A percentile compares a stretch with the other conserved stretches of the same genome.
Conservation (phyloP, 1,140 invertebrate species). For the Vanessa tameamea region DNA sequence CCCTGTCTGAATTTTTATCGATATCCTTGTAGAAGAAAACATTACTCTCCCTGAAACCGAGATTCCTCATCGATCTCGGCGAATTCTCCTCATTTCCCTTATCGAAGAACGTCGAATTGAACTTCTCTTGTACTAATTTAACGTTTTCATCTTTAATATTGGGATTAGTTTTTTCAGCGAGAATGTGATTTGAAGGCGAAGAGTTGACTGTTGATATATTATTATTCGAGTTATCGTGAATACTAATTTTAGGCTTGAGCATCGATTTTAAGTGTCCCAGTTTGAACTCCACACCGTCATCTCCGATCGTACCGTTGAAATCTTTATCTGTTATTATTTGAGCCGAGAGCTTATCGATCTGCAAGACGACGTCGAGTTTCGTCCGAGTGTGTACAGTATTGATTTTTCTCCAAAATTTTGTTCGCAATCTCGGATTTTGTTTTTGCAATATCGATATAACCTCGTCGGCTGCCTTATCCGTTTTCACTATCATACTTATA, state of each 20-base stretch:
- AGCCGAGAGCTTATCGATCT: slow-evolving; percentile 71
- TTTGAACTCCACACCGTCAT: slow-evolving; percentile 54
- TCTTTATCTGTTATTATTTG: slow-evolving; percentile 54
- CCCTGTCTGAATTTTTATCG: slow-evolving; percentile 23
- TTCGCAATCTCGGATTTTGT: slow-evolving; percentile 67
- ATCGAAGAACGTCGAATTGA: neutral
- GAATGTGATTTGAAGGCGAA: neutral
- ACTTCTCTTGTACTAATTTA: neutral
- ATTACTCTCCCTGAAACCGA: slow-evolving; percentile 1
- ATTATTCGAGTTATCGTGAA: neutral
- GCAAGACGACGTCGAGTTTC: slow-evolving; percentile 63
- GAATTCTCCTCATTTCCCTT: slow-evolving; percentile 6
- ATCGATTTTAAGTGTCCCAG: slow-evolving; percentile 63
- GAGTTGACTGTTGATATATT: neutral
- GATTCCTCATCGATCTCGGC: neutral
- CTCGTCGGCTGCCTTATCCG: slow-evolving; percentile 51
- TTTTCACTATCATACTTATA: slow-evolving; percentile 61
- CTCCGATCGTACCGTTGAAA: slow-evolving; percentile 56
- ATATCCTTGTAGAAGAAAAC: slow-evolving; percentile 14
- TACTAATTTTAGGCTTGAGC: slow-evolving; percentile 49
- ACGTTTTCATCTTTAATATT: neutral
- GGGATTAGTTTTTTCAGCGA: neutral
- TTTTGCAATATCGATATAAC: slow-evolving; percentile 59
- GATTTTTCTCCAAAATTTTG: slow-evolving; percentile 71
- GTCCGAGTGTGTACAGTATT: slow-evolving; percentile 50